Base-by-base conservation (phyloP, 2,113 vertebrate genomes). In the Uria lomvia region DNA sequence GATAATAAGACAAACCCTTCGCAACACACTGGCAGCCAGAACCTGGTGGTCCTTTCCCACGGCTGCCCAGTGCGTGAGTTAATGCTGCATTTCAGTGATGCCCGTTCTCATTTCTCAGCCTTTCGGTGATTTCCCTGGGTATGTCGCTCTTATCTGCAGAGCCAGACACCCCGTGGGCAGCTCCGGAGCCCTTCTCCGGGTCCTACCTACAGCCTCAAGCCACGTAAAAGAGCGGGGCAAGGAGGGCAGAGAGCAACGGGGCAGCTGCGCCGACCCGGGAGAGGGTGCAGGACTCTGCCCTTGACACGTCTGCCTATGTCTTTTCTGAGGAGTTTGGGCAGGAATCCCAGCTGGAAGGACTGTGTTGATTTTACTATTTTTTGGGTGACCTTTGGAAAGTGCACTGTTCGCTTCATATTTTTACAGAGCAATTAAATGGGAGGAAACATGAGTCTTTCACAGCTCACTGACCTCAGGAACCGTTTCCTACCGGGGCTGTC, bases 381-480 rank as follows among this genome's bases (percentile, higher is more conserved):
- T 62, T 2, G 36, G 67, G 59, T 94, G 83, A 95, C 92, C 94
- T 95, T 86, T 88, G 45, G 5, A 72, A 78, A 92, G 75, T 22
- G 75, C 73, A 14, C 63, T n/a, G 34, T 86, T 88, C 13, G 0
- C 81, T 95, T 89, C 15, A 2, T 68, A 79, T 49, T 92, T 79
- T 88, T 90, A 85, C 75, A 63, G 91, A 92, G 92, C 95, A 84
- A 89, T 94, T 92, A 86, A 94, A 92, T 27, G 53, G 91, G 85
- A 96, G 95, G 94, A 91, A 50, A 40, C 71, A 27, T 1, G 53
- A 96, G 86, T 60, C 86, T 83, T 96, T 97, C 95, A 96, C 94
- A 93, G 95, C 93, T 97, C 91, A 5, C 56, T 86, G 96, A 91
- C 63, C 93, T 26, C 84, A 50, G 66, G 71, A 92, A 78, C 55